Evolutionary conservation across 1,140 invertebrate species (phyloP), one percentile per base, ranked within the genome.

Genomic region (Hylaeus volcanicus): DNA sequence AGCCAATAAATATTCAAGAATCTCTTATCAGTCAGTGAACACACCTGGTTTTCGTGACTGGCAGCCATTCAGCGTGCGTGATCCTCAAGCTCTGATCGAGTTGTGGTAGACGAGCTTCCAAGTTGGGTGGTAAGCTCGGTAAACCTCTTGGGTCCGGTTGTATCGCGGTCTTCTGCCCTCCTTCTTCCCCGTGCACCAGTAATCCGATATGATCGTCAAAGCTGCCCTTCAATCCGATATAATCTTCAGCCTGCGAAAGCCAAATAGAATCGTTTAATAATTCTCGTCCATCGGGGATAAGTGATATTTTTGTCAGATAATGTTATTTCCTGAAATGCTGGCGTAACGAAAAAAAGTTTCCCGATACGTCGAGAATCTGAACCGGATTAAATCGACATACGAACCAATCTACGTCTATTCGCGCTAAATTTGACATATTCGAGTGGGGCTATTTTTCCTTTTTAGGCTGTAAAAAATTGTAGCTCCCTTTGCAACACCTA

Each of bases 11-110:
- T 64, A 56, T 63, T 55, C n/a, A 53, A 48, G n/a, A 51, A 64
- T n/a, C 43, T 15, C 9, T 68, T 55, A 75, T 77, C 39, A 45
- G 12, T 0, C 4, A 0, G n/a, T n/a, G 48, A 11, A 87, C 83
- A 48, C 56, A 93, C 93, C 93, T 93, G 14, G 93, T 94, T 66
- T 94, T 93, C 41, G 92, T 93, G 74, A 94, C 92, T 64, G 92
- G 91, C 37, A 93, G 87, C 93, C 93, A 94, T 83, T 93, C 92
- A 15, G 92, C 93, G 81, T 93, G 87, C 64, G 91, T 93, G 69
- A 92, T 84, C 79, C 87, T 89, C 55, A 94, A 81, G 75, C 82
- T 90, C 58, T 90, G 89, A 89, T 93, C 92, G 43, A 93, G 84
- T 68, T 86, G 88, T 5, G 93, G 93, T 72, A 94, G 78, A 72